Evolutionary conservation across 2,113 vertebrate genomes (phyloP).

Genomic region (Pontoporia blainvillei): DNA sequence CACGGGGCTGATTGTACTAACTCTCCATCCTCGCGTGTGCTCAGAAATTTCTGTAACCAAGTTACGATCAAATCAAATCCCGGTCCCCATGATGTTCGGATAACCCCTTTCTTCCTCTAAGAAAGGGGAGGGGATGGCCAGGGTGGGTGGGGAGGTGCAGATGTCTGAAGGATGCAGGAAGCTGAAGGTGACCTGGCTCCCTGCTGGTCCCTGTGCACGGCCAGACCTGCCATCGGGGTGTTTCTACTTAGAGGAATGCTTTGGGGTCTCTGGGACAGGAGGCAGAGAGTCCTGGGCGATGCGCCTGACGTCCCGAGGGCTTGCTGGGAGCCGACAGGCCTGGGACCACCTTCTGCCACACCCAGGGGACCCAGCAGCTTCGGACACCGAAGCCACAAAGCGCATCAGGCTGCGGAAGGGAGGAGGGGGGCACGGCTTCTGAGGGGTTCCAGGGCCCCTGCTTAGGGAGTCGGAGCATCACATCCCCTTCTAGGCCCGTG

Average conservation of each 20-base stretch:
- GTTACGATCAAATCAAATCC: background rate
- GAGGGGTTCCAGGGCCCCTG: background rate
- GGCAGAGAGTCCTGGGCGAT: background rate
- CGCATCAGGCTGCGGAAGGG: background rate
- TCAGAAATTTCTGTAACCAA: background rate
- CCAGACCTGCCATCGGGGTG: background rate
- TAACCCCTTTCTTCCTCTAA: background rate
- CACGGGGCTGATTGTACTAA: rapidly evolving
- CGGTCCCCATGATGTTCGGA: background rate
- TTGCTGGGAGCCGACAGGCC: background rate
- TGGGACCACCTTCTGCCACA: background rate
- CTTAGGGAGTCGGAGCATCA: rapidly evolving
- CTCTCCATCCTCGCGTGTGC: background rate
- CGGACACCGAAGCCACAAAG: background rate
- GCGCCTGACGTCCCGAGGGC: background rate
- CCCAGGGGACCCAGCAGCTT: background rate
- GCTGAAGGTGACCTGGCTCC: background rate
- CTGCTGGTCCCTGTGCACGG: background rate
- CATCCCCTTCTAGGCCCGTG: background rate
- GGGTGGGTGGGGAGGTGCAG: background rate
- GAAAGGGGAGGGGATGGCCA: background rate
- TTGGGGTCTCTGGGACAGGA: background rate
- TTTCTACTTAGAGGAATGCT: background rate
- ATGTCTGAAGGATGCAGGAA: background rate
- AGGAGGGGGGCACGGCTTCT: rapidly evolving